phyloP scores from a whole-genome alignment of 2,888 invertebrate species.

The Eucriotettix oculatus region DNA sequence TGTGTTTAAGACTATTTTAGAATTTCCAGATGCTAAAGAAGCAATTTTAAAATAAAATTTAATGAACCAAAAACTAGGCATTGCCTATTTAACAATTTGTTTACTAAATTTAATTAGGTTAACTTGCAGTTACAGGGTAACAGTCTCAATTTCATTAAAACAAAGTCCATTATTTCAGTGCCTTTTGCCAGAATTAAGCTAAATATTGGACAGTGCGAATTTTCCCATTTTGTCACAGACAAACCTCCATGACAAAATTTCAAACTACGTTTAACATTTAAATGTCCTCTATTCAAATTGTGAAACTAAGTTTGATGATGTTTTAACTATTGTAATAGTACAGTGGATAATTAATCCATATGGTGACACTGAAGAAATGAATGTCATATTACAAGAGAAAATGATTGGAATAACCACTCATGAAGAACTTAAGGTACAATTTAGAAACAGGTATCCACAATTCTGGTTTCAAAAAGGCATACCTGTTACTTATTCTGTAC shows the following conservation, averaged over 20 bases:
- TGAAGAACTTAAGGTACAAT: slow-evolving; percentile 10
- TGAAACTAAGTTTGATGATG: slow-evolving; percentile 17
- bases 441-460: slow-evolving; percentile 16
- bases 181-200: too few relatives aligned
- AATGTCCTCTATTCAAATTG: slow-evolving; percentile 16
- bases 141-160: too few relatives aligned
- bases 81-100: too few relatives aligned
- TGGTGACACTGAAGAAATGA: background rate
- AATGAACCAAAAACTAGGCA: too few relatives aligned
- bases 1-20: too few relatives aligned
- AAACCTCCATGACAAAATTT: slow-evolving; percentile 11
- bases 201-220: too few relatives aligned
- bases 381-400: slow-evolving; percentile 13
- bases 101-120: too few relatives aligned
- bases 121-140: too few relatives aligned
- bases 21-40: too few relatives aligned
- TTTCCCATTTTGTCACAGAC: too few relatives aligned
- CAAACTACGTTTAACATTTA: slow-evolving; percentile 17
- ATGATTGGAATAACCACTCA: slow-evolving; percentile 15
- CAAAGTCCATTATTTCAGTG: too few relatives aligned
- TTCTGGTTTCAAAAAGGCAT: slow-evolving; percentile 15
- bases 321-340: slow-evolving; percentile 17
- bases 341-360: slow-evolving; percentile 13
- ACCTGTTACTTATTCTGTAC: slow-evolving; percentile 14
- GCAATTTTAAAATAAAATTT: too few relatives aligned